These are phyloP conservation scores for Lepidocyrtoides sp. DNA, from an alignment of 2,888 invertebrate species.

Conservation along the genomic window DNA sequence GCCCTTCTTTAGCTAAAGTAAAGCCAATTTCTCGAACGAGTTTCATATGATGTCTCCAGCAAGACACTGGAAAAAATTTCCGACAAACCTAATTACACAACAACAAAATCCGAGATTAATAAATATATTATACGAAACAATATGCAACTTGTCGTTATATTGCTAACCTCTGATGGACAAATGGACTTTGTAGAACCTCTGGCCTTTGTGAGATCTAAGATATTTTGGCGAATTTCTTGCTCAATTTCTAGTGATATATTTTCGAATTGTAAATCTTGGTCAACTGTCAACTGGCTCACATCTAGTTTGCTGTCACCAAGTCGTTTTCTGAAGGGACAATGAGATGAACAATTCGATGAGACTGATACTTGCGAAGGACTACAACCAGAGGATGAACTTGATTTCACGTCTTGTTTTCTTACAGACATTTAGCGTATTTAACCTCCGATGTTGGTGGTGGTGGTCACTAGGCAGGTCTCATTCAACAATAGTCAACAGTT, in stretches of 20 bases:
- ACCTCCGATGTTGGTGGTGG: no score
- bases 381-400: no score
- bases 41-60: slow-evolving; percentile 36
- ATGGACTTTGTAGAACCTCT: slow-evolving; percentile 9
- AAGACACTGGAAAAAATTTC: slow-evolving; percentile 25
- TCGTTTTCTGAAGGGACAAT: not conserved
- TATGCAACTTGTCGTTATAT: no score
- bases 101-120: not conserved
- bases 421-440: no score
- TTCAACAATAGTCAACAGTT: no score
- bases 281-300: not conserved
- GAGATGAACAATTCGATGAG: not conserved
- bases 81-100: not conserved
- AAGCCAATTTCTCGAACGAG: slow-evolving; percentile 30
- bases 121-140: no score
- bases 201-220: not conserved
- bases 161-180: slow-evolving; percentile 35
- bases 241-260: not conserved
- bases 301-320: not conserved
- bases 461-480: no score
- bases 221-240: not conserved
- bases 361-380: no score
- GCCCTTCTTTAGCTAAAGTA: not conserved
- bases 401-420: no score
- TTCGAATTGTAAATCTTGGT: not conserved